Base-by-base conservation (phyloP, 2,888 invertebrate species). In the Ophion ellenae region DNA sequence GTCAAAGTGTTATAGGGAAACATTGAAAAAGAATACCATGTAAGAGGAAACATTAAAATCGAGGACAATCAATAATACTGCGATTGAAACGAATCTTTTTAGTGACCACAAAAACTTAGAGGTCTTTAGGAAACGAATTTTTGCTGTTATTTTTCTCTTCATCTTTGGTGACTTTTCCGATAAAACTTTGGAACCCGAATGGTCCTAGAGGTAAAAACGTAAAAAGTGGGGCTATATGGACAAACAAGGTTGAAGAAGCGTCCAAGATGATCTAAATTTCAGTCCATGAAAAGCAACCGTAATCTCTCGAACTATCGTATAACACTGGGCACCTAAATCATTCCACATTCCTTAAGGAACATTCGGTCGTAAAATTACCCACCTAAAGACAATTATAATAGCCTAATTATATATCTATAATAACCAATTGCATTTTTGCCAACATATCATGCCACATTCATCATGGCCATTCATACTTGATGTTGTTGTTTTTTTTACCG, bases 381-480 rank as follows among this genome's bases (percentile, higher is more conserved):
- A 24, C 66, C 47, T 59, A 14, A 71, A 32, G 64, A 76, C n/a
- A 53, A 77, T 77, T 53, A 73, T 47, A 24, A 57, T 71, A 24
- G 14, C 71, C 66, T 59, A 59, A 84, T 80, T 70, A 71, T 71
- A 71, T 66, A 71, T 66, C 59, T 17, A 7, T 66, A 74, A 64
- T 75, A 59, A 76, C 76, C 69, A 66, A 80, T 84, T 40, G 64
- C 59, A 40, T 67, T 64, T 14, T 70, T 74, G 57, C 17, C 32
- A 61, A 47, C 47, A 83, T 80, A 73, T 79, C n/a, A n/a, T n/a
- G n/a, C n/a, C n/a, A n/a, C n/a, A 69, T 67, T 74, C 78, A 64
- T 86, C n/a, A 11, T 24, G 11, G 24, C 53, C 59, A 69, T 67
- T 47, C 59, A 64, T 40, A 57, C 14, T 53, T 24, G 4, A 36